Conservation (phyloP, 2,797 vertebrate genomes). For the Nasua narica region DNA sequence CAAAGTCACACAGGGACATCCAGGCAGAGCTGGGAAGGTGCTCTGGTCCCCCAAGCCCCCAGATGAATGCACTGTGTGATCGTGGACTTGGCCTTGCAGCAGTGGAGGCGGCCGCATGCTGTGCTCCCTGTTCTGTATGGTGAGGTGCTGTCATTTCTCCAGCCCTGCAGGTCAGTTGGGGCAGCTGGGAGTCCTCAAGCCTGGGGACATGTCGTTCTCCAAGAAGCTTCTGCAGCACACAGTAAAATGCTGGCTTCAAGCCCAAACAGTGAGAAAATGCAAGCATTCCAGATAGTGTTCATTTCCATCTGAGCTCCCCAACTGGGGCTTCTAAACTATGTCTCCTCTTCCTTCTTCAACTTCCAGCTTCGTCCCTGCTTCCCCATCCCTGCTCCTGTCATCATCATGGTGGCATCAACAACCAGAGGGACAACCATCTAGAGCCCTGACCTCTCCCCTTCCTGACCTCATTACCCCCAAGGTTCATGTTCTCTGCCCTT, state of each 20-base stretch:
- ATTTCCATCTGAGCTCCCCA: background rate
- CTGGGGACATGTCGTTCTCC: background rate
- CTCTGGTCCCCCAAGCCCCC: background rate
- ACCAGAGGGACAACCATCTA: background rate
- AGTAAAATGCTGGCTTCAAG: background rate
- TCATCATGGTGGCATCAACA: background rate
- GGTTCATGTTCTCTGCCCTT: background rate
- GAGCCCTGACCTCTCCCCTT: background rate
- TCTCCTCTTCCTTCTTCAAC: background rate
- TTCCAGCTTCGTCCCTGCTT: background rate
- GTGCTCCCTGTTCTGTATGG: background rate
- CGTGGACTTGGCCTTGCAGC: accelerated
- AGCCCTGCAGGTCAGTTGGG: background rate
- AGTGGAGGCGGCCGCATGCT: background rate
- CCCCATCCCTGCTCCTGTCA: background rate
- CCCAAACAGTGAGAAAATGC: background rate
- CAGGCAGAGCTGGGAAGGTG: background rate
- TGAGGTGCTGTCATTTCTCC: background rate
- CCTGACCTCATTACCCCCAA: background rate
- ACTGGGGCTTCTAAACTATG: background rate
- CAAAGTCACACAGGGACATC: background rate
- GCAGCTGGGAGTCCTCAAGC: background rate
- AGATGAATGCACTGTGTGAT: background rate
- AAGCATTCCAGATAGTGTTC: background rate
- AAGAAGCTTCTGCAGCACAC: background rate